These are phyloP conservation scores for Nycticebus coucang DNA, from an alignment of 2,113 vertebrate genomes.

Conservation along the genomic window DNA sequence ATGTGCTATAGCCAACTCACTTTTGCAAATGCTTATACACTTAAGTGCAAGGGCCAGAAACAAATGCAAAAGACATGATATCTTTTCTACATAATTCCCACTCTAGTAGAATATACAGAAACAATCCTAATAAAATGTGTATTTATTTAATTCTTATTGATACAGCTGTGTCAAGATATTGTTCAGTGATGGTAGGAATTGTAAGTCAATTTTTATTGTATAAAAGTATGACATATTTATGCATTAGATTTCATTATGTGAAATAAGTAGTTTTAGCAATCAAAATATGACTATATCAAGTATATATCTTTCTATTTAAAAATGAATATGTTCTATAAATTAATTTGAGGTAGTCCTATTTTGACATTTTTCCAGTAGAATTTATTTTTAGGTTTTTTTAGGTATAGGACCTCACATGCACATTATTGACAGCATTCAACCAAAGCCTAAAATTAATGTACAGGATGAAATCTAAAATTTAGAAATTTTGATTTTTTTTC, in stretches of 20 bases:
- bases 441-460: conserved; percentile 16
- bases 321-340: neutral
- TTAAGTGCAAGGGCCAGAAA: neutral
- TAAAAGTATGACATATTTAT: neutral
- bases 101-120: neutral
- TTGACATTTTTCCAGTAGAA: neutral
- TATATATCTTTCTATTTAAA: neutral
- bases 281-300: neutral
- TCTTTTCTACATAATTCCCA: conserved; percentile 2
- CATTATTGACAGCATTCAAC: neutral
- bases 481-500: neutral
- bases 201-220: conserved; percentile 6
- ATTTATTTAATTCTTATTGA: neutral
- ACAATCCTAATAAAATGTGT: neutral
- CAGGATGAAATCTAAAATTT: conserved; percentile 22
- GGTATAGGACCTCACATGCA: neutral
- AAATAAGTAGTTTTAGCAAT: conserved; percentile 11
- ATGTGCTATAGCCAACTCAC: neutral
- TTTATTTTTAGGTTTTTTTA: neutral
- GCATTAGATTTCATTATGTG: neutral
- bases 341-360: neutral
- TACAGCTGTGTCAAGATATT: neutral
- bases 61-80: neutral
- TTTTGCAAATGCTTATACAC: neutral
- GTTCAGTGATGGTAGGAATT: neutral